Evolutionary conservation across 2,888 invertebrate genomes (phyloP).

Genomic region (Tetragonula carbonaria): DNA sequence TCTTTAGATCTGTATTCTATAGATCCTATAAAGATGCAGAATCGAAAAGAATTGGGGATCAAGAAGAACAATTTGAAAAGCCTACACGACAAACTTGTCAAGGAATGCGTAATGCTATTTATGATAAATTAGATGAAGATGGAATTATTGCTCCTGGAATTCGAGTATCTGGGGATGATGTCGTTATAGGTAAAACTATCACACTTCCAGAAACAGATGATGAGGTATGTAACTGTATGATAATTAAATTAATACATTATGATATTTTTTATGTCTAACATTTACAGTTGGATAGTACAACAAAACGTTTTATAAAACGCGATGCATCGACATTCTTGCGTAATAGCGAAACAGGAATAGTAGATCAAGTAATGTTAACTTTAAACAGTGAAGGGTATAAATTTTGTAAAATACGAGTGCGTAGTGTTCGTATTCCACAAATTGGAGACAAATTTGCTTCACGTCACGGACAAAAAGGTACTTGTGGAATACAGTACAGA

Average conservation of each 20-base stretch:
- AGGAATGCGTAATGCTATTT: slow-evolving; percentile 99
- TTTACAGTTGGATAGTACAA: slow-evolving; percentile 92
- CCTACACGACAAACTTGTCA: slow-evolving; percentile 97
- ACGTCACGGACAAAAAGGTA: slow-evolving; percentile 99
- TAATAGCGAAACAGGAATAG: slow-evolving; percentile 99
- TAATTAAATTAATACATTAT: slow-evolving; percentile 24
- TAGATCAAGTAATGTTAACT: slow-evolving; percentile 99
- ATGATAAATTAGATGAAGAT: slow-evolving; percentile 99
- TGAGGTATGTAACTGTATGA: slow-evolving; percentile 87
- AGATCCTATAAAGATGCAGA: slow-evolving; percentile 98
- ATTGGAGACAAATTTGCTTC: slow-evolving; percentile 99
- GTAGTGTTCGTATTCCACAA: slow-evolving; percentile 99
- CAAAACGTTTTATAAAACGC: slow-evolving; percentile 95
- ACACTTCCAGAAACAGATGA: slow-evolving; percentile 98
- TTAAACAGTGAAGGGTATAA: slow-evolving; percentile 99
- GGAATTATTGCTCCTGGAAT: slow-evolving; percentile 99
- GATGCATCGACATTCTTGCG: slow-evolving; percentile 99
- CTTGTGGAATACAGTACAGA: slow-evolving; percentile 99
- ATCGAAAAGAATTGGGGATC: slow-evolving; percentile 95
- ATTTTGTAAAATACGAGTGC: slow-evolving; percentile 99
- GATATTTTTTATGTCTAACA: slow-evolving; percentile 85
- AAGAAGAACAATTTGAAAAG: slow-evolving; percentile 99
- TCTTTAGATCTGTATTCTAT: slow-evolving; percentile 98
- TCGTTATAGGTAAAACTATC: slow-evolving; percentile 99
- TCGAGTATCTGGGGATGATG: slow-evolving; percentile 99